Evolutionary conservation across 2,113 vertebrate genomes (phyloP).

Genomic region (Mormyrus lacerda): DNA sequence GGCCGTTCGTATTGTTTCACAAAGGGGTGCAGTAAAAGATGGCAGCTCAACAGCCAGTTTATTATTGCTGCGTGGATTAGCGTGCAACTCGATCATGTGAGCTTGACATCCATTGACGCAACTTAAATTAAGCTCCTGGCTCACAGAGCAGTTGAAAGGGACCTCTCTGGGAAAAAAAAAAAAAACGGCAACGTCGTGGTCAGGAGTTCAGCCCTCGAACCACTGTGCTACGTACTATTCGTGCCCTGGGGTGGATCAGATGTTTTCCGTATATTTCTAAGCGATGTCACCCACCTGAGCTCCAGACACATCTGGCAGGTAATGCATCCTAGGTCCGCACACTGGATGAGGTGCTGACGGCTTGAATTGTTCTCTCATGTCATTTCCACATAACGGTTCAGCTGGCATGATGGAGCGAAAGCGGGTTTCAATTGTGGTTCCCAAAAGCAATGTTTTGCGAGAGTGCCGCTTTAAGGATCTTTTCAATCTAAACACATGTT

Average conservation of each 20-base stretch:
- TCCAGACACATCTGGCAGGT: background rate
- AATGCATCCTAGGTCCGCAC: background rate
- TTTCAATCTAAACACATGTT: slow-evolving; percentile 4
- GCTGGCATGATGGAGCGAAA: background rate
- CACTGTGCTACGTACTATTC: background rate
- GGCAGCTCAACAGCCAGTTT: background rate
- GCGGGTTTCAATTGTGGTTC: background rate
- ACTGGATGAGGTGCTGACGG: background rate
- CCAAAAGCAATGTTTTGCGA: slow-evolving; percentile 1
- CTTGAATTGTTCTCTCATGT: background rate
- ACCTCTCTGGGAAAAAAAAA: background rate
- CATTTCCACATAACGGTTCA: background rate
- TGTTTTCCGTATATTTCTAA: background rate
- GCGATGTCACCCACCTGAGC: background rate
- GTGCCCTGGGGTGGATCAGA: background rate
- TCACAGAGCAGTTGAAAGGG: background rate
- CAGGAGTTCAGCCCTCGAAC: background rate
- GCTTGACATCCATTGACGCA: background rate
- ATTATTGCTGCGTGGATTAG: background rate
- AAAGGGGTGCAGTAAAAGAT: slow-evolving; percentile 1
- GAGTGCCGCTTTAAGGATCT: background rate
- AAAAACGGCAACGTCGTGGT: background rate
- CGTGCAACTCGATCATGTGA: slow-evolving; percentile 7
- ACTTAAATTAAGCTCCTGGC: background rate
- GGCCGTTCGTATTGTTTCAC: background rate